Conservation (phyloP, 1,140 invertebrate species). For the Bacillus rossius region DNA sequence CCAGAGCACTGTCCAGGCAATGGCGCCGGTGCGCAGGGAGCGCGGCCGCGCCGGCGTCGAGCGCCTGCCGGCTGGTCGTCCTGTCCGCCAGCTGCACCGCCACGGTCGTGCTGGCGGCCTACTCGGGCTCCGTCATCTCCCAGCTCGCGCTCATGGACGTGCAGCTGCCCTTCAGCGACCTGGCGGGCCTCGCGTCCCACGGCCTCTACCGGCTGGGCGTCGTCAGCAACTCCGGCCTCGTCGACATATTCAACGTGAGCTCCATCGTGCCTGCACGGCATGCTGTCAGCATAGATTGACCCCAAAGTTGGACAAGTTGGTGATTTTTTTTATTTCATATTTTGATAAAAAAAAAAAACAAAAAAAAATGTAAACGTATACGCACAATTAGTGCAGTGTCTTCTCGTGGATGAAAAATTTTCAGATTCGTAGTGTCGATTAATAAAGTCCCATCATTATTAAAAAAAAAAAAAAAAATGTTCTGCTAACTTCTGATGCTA, state of each 20-base stretch:
- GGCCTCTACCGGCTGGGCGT: conserved; percentile 39
- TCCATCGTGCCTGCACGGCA: background rate
- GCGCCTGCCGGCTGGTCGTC: conserved; percentile 3
- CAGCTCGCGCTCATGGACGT: conserved; percentile 39
- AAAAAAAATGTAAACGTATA: too few relatives aligned
- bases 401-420: too few relatives aligned
- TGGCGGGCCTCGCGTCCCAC: conserved; percentile 40
- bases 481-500: too few relatives aligned
- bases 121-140: conserved; percentile 44
- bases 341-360: too few relatives aligned
- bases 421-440: too few relatives aligned
- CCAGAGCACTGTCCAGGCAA: too few relatives aligned
- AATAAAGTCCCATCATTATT: too few relatives aligned
- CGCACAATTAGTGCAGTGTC: too few relatives aligned
- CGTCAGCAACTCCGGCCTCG: conserved; percentile 37
- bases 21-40: background rate
- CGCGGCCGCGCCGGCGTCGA: background rate
- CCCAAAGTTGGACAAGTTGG: too few relatives aligned
- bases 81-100: conserved; percentile 25
- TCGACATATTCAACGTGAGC: conserved; percentile 38
- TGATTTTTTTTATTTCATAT: too few relatives aligned
- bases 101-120: conserved; percentile 40
- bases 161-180: conserved; percentile 41
- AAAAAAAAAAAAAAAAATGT: too few relatives aligned
- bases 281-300: too few relatives aligned